Percentiles rank a stretch among this genome's conserved stretches.
phyloP scores from a whole-genome alignment of 1,140 invertebrate genomes.

The Microplitis demolitor region DNA sequence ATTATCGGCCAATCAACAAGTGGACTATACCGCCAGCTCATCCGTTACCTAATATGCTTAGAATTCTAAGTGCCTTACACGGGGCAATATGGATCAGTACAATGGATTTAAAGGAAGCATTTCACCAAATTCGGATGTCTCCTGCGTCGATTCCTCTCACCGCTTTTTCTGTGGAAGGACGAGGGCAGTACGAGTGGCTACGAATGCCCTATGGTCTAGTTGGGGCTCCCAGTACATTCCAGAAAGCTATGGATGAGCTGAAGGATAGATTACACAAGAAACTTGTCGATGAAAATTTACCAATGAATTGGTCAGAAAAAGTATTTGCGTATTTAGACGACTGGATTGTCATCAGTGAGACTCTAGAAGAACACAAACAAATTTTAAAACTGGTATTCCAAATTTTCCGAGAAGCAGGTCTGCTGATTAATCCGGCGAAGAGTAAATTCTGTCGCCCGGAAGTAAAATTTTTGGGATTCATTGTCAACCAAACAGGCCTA shows the following conservation, averaged over 20 bases:
- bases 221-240: no score
- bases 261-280: background rate
- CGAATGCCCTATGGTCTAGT: no score
- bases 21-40: conserved; percentile 39
- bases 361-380: conserved; percentile 10
- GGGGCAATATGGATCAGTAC: conserved; percentile 1
- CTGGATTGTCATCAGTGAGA: conserved; percentile 9
- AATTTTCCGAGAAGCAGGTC: conserved; percentile 3
- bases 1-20: conserved; percentile 53
- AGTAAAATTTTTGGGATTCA: conserved; percentile 14
- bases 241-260: background rate
- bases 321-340: conserved; percentile 19
- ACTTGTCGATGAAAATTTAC: background rate
- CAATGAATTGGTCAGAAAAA: background rate
- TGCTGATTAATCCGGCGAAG: conserved; percentile 11
- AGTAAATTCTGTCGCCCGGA: background rate
- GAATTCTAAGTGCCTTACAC: background rate
- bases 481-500: conserved; percentile 3
- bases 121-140: background rate
- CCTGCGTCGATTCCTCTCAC: no score
- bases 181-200: no score
- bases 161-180: no score
- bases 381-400: background rate
- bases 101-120: conserved; percentile 14
- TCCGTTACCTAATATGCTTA: conserved; percentile 23